Evolutionary conservation across 2,797 vertebrate species (phyloP).

Genomic region (Nasua narica): DNA sequence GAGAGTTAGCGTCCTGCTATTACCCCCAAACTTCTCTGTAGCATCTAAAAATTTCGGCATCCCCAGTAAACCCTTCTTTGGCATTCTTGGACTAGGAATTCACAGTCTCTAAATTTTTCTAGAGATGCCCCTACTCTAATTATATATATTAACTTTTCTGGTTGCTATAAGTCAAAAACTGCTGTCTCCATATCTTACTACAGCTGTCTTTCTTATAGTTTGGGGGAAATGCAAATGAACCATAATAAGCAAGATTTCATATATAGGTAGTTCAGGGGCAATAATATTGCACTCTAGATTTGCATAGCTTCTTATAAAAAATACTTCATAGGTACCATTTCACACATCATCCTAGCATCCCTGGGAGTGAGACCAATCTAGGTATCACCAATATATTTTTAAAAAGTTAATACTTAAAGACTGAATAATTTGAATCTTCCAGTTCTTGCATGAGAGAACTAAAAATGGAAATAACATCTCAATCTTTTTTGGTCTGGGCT

Average conservation of each 20-base stretch:
- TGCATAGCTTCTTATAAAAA: neutral
- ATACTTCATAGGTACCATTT: neutral
- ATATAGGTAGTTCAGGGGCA: neutral
- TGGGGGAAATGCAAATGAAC: neutral
- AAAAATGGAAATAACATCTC: neutral
- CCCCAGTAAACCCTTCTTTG: neutral
- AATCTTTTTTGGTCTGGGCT: neutral
- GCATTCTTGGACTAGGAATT: neutral
- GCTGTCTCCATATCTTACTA: neutral
- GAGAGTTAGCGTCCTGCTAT: neutral
- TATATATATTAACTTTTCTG: neutral
- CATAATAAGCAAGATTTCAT: neutral
- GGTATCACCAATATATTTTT: neutral
- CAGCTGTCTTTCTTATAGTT: neutral
- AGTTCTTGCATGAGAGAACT: neutral
- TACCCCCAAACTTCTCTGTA: neutral
- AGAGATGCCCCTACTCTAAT: neutral
- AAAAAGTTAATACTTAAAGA: neutral
- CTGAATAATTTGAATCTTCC: neutral
- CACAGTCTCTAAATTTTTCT: neutral
- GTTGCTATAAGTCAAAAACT: neutral
- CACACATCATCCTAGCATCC: neutral
- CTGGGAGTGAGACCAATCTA: neutral
- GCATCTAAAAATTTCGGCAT: neutral
- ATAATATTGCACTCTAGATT: neutral